Evolutionary conservation across 2,888 invertebrate species (phyloP).

Genomic region (Nephrocerus scutellatus): DNA sequence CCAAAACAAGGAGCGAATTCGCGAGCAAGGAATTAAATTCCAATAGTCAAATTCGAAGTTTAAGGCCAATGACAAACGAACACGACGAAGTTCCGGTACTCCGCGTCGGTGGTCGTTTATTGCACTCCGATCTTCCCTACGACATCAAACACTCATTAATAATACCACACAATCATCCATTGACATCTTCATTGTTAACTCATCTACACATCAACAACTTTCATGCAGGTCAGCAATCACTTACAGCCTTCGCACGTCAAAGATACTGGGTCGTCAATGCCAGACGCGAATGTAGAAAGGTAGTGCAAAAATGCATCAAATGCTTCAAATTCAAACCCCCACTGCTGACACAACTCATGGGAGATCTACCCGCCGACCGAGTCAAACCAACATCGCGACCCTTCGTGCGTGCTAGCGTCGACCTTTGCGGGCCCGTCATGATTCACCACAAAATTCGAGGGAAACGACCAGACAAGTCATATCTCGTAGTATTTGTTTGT

Average conservation of each 20-base stretch:
- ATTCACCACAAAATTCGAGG: conserved; percentile 9
- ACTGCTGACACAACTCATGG: neutral
- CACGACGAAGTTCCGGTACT: conserved; percentile 12
- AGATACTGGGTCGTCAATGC: conserved; percentile 12
- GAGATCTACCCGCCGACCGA: conserved; percentile 1
- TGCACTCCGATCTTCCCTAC: conserved; percentile 18
- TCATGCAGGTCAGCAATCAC: conserved; percentile 12
- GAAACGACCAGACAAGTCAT: conserved; percentile 13
- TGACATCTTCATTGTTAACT: conserved; percentile 4
- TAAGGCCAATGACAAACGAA: conserved; percentile 22
- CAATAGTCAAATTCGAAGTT: conserved; percentile 3
- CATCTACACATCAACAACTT: conserved; percentile 9
- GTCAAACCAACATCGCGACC: neutral
- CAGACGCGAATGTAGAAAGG: conserved; percentile 7
- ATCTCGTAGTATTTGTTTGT: conserved; percentile 17
- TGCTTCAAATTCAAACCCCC: conserved; percentile 7
- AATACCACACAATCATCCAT: conserved; percentile 20
- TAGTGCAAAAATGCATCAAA: conserved; percentile 8
- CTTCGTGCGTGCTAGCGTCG: conserved; percentile 9
- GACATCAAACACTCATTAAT: conserved; percentile 24
- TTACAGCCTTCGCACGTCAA: conserved; percentile 4
- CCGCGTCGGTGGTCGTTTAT: conserved; percentile 29
- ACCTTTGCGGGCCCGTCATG: conserved; percentile 13
- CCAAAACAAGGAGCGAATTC: neutral
- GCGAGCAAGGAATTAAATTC: neutral